Evolutionary conservation across 2,888 invertebrate species (phyloP).

Genomic region (Athalia circularis): DNA sequence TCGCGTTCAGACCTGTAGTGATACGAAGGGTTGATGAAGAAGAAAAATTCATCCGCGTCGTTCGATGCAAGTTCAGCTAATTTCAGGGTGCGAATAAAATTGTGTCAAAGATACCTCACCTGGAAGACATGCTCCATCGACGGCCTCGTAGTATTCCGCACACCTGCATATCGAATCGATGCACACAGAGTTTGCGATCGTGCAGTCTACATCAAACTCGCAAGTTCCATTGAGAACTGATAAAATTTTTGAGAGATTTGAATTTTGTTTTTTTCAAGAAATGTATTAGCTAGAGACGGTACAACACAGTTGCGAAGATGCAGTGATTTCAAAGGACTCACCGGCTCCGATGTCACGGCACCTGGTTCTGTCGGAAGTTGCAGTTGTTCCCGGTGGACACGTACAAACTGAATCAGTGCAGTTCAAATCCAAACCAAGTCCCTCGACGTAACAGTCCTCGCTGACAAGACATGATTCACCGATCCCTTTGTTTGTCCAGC

Average conservation of each 20-base stretch:
- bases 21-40: background rate
- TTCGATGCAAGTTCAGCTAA: background rate
- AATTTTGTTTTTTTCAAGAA: background rate
- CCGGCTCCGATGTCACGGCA: conserved; percentile 53
- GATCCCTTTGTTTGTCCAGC: conserved; percentile 63
- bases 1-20: conserved; percentile 7
- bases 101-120: conserved; percentile 50
- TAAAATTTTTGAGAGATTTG: conserved; percentile 14
- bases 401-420: conserved; percentile 56
- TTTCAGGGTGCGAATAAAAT: background rate
- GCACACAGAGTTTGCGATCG: conserved; percentile 50
- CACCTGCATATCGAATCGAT: conserved; percentile 52
- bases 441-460: conserved; percentile 60
- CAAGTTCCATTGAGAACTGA: conserved; percentile 55
- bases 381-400: conserved; percentile 56
- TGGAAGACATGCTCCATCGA: conserved; percentile 51
- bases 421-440: conserved; percentile 41
- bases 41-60: background rate
- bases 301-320: background rate
- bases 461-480: conserved; percentile 57
- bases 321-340: conserved; percentile 18
- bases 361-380: conserved; percentile 50
- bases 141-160: conserved; percentile 50
- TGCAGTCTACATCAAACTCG: conserved; percentile 54
- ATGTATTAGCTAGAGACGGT: background rate